A percentile compares a stretch with the other conserved stretches of the same genome.
phyloP scores from a whole-genome alignment of 1,140 invertebrate species.

The Cyclina sinensis region DNA sequence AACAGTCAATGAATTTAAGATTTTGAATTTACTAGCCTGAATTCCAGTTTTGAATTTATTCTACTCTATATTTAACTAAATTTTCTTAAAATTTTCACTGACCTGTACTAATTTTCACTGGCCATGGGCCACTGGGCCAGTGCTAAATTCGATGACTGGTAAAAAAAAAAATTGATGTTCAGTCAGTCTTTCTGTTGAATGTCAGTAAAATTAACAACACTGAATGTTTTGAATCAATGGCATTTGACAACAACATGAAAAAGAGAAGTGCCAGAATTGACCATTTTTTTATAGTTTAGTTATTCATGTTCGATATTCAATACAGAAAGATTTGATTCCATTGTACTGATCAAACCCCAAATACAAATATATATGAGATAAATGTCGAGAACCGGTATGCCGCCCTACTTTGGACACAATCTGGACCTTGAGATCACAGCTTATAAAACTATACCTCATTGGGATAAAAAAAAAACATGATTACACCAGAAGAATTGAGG shows the following conservation, averaged over 20 bases:
- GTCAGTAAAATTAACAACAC: constrained; percentile 43
- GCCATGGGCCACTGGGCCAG: constrained; percentile 29
- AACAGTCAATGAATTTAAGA: neutral
- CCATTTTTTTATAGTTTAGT: constrained; percentile 17
- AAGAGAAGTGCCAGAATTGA: constrained; percentile 43
- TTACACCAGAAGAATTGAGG: constrained; percentile 45
- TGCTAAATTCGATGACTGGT: constrained; percentile 34
- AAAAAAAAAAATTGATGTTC: no score
- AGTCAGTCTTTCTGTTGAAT: constrained; percentile 45
- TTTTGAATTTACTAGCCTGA: no score
- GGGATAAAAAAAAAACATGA: constrained; percentile 35
- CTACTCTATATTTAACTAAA: no score
- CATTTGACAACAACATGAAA: constrained; percentile 44
- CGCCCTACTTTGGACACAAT: constrained; percentile 36
- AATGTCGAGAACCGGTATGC: constrained; percentile 39
- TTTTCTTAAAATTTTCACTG: neutral
- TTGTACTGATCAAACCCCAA: constrained; percentile 38
- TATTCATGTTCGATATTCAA: constrained; percentile 45
- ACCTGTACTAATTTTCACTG: constrained; percentile 28
- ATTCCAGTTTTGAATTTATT: no score
- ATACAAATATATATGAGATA: constrained; percentile 17
- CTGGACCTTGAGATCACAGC: constrained; percentile 43
- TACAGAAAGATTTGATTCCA: constrained; percentile 48
- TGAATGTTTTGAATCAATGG: constrained; percentile 33
- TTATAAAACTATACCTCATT: constrained; percentile 37